Percentiles rank a stretch among this genome's conserved stretches.
Conservation (phyloP, 2,797 vertebrate genomes). For the Alectoris magna region DNA sequence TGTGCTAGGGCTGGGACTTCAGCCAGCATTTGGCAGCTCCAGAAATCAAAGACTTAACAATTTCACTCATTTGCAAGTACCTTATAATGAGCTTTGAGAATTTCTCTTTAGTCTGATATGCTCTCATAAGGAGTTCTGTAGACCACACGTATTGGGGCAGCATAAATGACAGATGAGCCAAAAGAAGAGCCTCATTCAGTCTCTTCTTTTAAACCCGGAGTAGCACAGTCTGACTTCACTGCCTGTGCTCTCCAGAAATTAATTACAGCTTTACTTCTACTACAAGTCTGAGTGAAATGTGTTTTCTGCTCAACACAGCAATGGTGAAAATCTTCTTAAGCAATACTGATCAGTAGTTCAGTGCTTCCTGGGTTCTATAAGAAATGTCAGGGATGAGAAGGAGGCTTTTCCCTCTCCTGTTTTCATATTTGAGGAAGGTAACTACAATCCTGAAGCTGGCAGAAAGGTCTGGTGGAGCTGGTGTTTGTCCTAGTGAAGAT, state of each 20-base stretch:
- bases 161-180: constrained; percentile 51
- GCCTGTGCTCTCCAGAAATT: constrained; percentile 22
- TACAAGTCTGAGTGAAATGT: not conserved
- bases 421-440: not conserved
- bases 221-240: constrained; percentile 35
- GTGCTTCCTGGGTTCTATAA: not conserved
- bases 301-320: not conserved
- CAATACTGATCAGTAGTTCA: not conserved
- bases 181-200: constrained; percentile 8
- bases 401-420: accelerated
- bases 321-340: not conserved
- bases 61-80: constrained; percentile 46
- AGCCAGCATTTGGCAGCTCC: constrained; percentile 22
- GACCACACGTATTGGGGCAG: constrained; percentile 33
- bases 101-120: constrained; percentile 38
- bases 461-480: not conserved
- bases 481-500: not conserved
- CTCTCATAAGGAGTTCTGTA: constrained; percentile 32
- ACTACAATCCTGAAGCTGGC: not conserved
- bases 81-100: constrained; percentile 57
- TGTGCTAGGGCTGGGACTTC: not conserved
- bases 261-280: constrained; percentile 34
- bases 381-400: not conserved
- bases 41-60: constrained; percentile 52
- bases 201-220: constrained; percentile 36